Evolutionary conservation across 2,797 vertebrate species (phyloP).

Genomic region (Leptoclinus maculatus): DNA sequence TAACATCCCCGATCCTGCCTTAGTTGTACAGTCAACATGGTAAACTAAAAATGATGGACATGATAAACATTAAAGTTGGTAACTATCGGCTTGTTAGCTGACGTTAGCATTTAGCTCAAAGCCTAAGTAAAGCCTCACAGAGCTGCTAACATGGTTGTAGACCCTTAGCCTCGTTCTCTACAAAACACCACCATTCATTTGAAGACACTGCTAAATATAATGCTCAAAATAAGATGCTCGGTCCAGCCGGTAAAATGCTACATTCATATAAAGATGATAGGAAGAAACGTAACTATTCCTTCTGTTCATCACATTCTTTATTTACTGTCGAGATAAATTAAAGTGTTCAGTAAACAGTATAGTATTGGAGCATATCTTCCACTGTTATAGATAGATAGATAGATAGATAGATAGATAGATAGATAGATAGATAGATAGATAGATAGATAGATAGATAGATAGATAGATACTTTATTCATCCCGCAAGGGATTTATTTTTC

Average conservation of each 20-base stretch:
- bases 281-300: neutral
- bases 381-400: neutral
- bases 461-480: too few species aligned
- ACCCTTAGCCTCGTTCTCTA: neutral
- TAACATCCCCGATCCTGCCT: neutral
- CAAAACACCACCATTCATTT: neutral
- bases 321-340: neutral
- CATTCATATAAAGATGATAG: neutral
- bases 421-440: too few species aligned
- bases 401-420: too few species aligned
- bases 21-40: neutral
- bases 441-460: too few species aligned
- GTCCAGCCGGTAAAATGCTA: neutral
- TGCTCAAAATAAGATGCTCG: neutral
- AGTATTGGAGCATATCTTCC: neutral
- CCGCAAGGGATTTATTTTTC: constrained; percentile 27
- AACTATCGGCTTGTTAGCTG: neutral
- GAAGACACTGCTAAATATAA: neutral
- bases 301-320: neutral
- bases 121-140: neutral
- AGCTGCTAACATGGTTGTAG: neutral
- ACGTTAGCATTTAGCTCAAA: constrained; percentile 1
- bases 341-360: neutral
- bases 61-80: neutral
- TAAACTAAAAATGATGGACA: neutral